Evolutionary conservation across 2,113 vertebrate genomes (phyloP), one percentile per base, ranked within the genome.

Genomic region (Campylomormyrus tamandua): DNA sequence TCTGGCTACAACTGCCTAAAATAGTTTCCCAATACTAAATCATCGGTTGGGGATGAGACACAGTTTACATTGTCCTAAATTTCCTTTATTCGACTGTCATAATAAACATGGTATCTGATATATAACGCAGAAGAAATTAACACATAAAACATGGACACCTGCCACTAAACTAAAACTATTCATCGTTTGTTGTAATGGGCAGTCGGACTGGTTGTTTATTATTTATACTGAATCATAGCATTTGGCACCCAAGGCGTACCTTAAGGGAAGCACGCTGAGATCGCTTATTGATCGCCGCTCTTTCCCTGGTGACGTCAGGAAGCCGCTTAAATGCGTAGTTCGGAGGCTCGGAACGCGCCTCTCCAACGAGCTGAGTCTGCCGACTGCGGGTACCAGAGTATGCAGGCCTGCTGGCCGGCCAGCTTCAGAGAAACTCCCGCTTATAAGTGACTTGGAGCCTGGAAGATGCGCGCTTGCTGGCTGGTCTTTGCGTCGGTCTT

Each of bases 401-500:
- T n/a, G n/a, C 66, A 31, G 31, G 35, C 35, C 3, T 80, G 74
- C 31, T 19, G n/a, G n/a, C 19, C 10, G 27, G 35, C 35, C 74
- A 5, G 35, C 35, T 42, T 19, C 17, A 80, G 74, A 80, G 4
- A 74, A 35, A 13, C 66, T 74, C 13, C 66, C n/a, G 83, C 45
- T 35, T 74, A 11, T 35, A 13, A 31, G 11, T 80, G 35, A 39
- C 4, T 7, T n/a, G 74, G 35, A 42, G 13, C 74, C 31, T 52
- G 86, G 24, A 92, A 91, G 92, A 77, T 90, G 53, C 46, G 62
- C 46, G 83, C 58, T 39, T 24, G 83, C 46, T 13, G 10, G 13
- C n/a, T 91, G 62, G 5, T 74, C 10, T 19, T 70, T 6, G 6
- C 17, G 0, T 46, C 90, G 87, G 42, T 91, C 45, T 84, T 90